A percentile compares a stretch with the other conserved stretches of the same genome.
These are phyloP conservation scores for Trichacis sp. DNA, from an alignment of 2,888 invertebrate genomes.

Conservation along the genomic window DNA sequence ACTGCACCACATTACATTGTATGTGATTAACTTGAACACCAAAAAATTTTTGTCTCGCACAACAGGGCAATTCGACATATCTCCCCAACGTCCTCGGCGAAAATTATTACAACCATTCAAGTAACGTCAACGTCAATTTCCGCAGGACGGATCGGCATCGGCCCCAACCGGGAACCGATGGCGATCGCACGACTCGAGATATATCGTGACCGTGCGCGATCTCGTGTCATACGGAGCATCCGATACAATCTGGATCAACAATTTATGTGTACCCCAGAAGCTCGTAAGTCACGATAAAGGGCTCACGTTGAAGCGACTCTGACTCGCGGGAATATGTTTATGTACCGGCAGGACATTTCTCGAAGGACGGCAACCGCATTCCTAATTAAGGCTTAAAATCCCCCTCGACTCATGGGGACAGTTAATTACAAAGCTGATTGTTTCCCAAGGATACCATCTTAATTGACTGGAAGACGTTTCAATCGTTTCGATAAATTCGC, in stretches of 20 bases:
- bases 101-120: background rate
- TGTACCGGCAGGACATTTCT: constrained; percentile 17
- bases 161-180: constrained; percentile 9
- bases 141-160: constrained; percentile 6
- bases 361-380: constrained; percentile 17
- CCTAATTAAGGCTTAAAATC: constrained; percentile 23
- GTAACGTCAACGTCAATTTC: constrained; percentile 7
- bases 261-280: constrained; percentile 32
- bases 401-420: constrained; percentile 8
- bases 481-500: constrained; percentile 1
- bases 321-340: constrained; percentile 18
- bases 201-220: constrained; percentile 30
- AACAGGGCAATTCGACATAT: too few species aligned
- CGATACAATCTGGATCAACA: constrained; percentile 36
- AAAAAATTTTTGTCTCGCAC: too few species aligned
- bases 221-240: constrained; percentile 30
- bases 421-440: constrained; percentile 15
- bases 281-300: constrained; percentile 32
- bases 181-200: constrained; percentile 25
- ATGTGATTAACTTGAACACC: too few species aligned
- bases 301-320: constrained; percentile 16
- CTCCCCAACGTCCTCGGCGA: too few species aligned
- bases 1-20: too few species aligned
- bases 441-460: constrained; percentile 6
- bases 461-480: constrained; percentile 1